phyloP scores from a whole-genome alignment of 2,113 vertebrate species.

The Cyprinodon tularosa region DNA sequence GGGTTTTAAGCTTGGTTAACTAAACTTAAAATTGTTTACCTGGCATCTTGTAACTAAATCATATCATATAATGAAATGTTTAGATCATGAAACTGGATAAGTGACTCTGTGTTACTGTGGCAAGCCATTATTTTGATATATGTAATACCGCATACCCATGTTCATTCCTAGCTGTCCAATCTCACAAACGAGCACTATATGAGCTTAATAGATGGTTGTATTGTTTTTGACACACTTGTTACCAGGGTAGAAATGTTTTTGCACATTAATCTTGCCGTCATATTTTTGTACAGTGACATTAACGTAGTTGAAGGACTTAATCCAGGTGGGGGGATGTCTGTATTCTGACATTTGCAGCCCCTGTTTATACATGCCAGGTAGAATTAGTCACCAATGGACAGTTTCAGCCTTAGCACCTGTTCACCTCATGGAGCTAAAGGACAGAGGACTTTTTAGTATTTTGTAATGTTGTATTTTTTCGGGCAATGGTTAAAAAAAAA shows the following conservation, averaged over 20 bases:
- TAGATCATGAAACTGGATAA: background rate
- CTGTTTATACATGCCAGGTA: conserved; percentile 6
- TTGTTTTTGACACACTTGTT: background rate
- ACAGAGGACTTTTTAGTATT: conserved; percentile 11
- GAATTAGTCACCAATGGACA: conserved; percentile 16
- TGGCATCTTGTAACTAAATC: background rate
- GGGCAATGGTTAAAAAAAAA: conserved; percentile 31
- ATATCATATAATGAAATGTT: background rate
- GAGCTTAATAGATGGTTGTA: background rate
- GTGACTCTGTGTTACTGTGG: background rate
- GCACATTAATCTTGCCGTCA: conserved; percentile 1
- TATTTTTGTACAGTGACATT: background rate
- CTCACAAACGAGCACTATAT: background rate
- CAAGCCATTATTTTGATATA: no score
- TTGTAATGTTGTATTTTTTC: conserved; percentile 27
- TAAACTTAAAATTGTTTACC: no score
- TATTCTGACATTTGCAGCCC: conserved; percentile 6
- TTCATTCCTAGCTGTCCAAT: background rate
- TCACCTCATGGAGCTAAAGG: conserved; percentile 13
- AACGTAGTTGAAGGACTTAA: conserved; percentile 14
- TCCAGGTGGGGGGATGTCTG: background rate
- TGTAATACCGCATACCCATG: background rate
- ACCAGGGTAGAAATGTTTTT: conserved; percentile 1
- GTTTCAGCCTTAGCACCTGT: conserved; percentile 10
- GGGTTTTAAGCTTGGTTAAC: no score